Evolutionary conservation across 2,888 invertebrate genomes (phyloP), one percentile per base, ranked within the genome.

Genomic region (Eubasilissa splendida): DNA sequence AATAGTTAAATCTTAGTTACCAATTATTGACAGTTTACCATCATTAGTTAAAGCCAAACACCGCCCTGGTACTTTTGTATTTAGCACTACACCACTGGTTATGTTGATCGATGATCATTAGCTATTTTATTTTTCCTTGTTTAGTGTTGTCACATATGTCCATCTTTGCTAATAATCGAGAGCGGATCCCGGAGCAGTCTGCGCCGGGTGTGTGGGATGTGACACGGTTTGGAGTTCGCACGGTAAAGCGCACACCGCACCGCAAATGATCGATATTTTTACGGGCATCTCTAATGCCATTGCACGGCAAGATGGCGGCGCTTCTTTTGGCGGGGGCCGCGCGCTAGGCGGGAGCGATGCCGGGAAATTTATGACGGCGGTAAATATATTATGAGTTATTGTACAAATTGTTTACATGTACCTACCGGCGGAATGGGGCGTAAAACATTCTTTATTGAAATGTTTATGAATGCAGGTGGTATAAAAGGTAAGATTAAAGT

Each of bases 371-470:
- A 74, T 50, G 74, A n/a, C 22, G 42, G 58, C 50, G 74, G 74
- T 74, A 74, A 74, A 74, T 74, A 74, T 74, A 42, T 74, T 74
- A 74, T n/a, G 74, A 74, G 74, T 74, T 74, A 74, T 74, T 74
- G 74, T 74, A 59, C 74, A 74, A 74, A 74, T 74, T 74, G 74
- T 74, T 74, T 74, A 58, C 74, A 58, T 42, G 59, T 31, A 50
- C 54, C 56, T 31, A n/a, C 71, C 42, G 50, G 42, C 33, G 42
- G 33, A 58, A 58, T 14, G 33, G 68, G 50, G 42, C 68, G 68
- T 68, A 68, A 68, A 68, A 68, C 68, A 68, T 50, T 50, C 68
- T 68, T 63, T 68, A 68, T 50, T 68, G 68, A 68, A 68, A 68
- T 68, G 68, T 68, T 68, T 42, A 68, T 68, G 52, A 68, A 50